A percentile compares a stretch with the other conserved stretches of the same genome.
These are phyloP conservation scores for Drosophila carrolli DNA, from an alignment of 1,140 invertebrate species.

Conservation along the genomic window DNA sequence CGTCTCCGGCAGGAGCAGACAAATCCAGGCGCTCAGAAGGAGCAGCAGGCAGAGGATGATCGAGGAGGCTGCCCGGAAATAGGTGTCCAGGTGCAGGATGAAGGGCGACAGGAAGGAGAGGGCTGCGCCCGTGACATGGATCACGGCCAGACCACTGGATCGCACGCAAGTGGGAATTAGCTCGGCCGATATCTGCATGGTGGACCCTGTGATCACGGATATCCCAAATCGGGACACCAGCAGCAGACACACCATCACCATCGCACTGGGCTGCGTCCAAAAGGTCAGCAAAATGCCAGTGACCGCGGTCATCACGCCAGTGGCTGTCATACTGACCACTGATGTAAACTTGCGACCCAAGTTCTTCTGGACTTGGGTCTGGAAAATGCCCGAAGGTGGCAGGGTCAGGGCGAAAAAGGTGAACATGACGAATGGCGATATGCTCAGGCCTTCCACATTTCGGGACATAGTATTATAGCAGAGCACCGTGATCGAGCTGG, in stretches of 20 bases:
- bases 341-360: constrained; percentile 86
- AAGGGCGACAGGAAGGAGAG: constrained; percentile 75
- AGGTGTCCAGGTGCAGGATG: constrained; percentile 78
- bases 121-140: constrained; percentile 86
- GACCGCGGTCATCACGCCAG: constrained; percentile 59
- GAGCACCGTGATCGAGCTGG: constrained; percentile 86
- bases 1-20: constrained; percentile 87
- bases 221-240: constrained; percentile 87
- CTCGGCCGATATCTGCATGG: constrained; percentile 88
- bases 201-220: constrained; percentile 87
- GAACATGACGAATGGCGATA: constrained; percentile 86
- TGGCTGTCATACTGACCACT: constrained; percentile 84
- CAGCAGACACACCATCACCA: constrained; percentile 46
- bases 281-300: constrained; percentile 52
- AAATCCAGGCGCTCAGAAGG: constrained; percentile 85
- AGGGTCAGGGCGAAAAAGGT: constrained; percentile 85
- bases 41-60: constrained; percentile 86
- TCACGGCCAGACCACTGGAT: constrained; percentile 85
- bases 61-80: constrained; percentile 85
- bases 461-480: constrained; percentile 87
- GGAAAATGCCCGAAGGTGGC: constrained; percentile 86
- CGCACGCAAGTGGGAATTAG: constrained; percentile 88
- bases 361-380: constrained; percentile 85
- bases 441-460: constrained; percentile 86
- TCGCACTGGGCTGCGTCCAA: constrained; percentile 32